Base-by-base conservation (phyloP, 2,888 invertebrate species). In the Vanessa cardui region DNA sequence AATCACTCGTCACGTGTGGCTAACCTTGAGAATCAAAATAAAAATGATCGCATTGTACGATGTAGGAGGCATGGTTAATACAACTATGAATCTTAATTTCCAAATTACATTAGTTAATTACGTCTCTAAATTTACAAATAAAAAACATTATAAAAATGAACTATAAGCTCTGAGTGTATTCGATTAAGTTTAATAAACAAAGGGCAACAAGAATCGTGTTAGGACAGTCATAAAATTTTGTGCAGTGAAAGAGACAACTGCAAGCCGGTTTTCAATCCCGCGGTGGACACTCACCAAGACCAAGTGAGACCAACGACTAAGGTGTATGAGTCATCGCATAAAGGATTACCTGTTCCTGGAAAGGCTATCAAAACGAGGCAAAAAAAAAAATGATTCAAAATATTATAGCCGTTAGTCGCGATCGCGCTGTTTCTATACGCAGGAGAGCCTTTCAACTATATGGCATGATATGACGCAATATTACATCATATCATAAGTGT, bases 341-440 rank as follows among this genome's bases (percentile, higher is more conserved):
- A 52, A 69, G 61, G 73, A 60, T 67, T 47, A 64, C 71, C 66
- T 69, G 76, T 76, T 70, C 76, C 76, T 72, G 70, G 75, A 75
- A 76, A 67, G 75, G 73, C 68, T 74, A 76, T 70, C 76, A 72
- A 76, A 61, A 64, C 52, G 52, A 7, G 7, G 61, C 68, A 63
- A 68, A 64, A 58, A 65, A 66, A 58, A 62, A 64, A 62, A 64
- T 50, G 52, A 64, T 64, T 63, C 64, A 63, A 60, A 54, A 59
- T 44, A 20, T 58, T 21, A 59, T 44, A 39, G 15, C 44, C 21
- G 61, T 58, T 61, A 56, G 61, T 31, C 45, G 65, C 62, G 46
- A 33, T 60, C 66, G 63, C 45, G 33, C 26, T 39, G 45, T 46
- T 64, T 58, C 49, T 26, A 20, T 46, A 59, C 21, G 33, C 15